Base-by-base conservation (phyloP, 2,797 vertebrate species). In the Rhabdophis nuchalis region DNA sequence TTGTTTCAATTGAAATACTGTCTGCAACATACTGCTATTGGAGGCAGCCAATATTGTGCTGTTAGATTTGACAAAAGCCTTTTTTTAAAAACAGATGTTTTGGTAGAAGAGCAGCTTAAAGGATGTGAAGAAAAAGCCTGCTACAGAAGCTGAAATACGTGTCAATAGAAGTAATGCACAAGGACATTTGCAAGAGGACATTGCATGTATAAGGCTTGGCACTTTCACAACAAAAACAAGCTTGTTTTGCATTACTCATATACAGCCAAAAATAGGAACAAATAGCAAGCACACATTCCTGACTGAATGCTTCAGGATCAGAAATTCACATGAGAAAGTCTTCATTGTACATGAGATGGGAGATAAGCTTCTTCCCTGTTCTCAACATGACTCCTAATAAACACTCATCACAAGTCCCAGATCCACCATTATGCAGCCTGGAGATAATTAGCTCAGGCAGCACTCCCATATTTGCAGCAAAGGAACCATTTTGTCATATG, bases 281-380 rank as follows among this genome's bases (percentile, higher is more conserved):
- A 23, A 92, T 92, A 68, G 85, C 93, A 89, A 61, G 86, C 82
- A 89, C 95, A 52, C 92, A 25, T 91, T 92, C 23, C 60, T 90
- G 25, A 50, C 60, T 92, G 88, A 92, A 90, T 77, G 85, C 94
- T 72, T 60, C 54, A 77, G 90, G 1, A 0, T 46, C 89, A 87
- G 88, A 77, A 61, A n/a, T 82, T 52, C 36, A 41, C 60, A 23
- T 32, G 32, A 61, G 6, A n/a, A 54, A n/a, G 36, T 27, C 32
- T 61, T 25, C 27, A 50, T 68, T 27, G 1, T 41, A 32, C 32
- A 85, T 64, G 5, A 36, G 36, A 53, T 53, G 32, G 57, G 16
- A 64, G 77, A 9, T 61, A 27, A 53, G 25, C 10, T 54, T 64
- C 11, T 88, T 56, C 23, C 18, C 64, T 53, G 5, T 13, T 29